phyloP scores from a whole-genome alignment of 2,797 vertebrate species.

The Myotis planiceps region DNA sequence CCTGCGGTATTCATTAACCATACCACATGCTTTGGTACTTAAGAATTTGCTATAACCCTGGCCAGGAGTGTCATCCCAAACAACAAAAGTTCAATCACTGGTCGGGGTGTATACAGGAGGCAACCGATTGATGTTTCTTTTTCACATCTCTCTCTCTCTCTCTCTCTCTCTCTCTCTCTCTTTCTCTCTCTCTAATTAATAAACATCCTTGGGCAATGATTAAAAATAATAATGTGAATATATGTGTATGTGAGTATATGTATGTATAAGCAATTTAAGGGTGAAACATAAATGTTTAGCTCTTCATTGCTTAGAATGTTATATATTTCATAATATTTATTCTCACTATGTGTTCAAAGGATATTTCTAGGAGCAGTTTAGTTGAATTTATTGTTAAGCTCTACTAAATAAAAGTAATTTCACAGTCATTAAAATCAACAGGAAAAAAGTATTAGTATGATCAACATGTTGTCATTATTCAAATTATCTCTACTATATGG shows the following conservation, averaged over 20 bases:
- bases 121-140: not conserved
- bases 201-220: not conserved
- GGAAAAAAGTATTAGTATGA: not conserved
- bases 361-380: conserved; percentile 1
- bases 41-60: not conserved
- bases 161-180: too few species aligned
- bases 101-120: not conserved
- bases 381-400: not conserved
- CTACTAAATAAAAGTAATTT: not conserved
- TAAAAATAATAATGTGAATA: not conserved
- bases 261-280: not conserved
- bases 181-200: not conserved
- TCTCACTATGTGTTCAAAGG: not conserved
- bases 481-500: not conserved
- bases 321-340: not conserved
- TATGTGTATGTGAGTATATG: not conserved
- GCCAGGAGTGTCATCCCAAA: not conserved
- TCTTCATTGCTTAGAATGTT: not conserved
- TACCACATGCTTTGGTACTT: not conserved
- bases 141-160: not conserved
- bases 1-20: not conserved
- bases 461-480: not conserved
- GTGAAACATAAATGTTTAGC: not conserved
- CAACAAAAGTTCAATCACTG: not conserved
- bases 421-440: not conserved